Evolutionary conservation across 64 coral and sea anemone genomes (phyloP).

Genomic region (Cladopsammia gracilis): DNA sequence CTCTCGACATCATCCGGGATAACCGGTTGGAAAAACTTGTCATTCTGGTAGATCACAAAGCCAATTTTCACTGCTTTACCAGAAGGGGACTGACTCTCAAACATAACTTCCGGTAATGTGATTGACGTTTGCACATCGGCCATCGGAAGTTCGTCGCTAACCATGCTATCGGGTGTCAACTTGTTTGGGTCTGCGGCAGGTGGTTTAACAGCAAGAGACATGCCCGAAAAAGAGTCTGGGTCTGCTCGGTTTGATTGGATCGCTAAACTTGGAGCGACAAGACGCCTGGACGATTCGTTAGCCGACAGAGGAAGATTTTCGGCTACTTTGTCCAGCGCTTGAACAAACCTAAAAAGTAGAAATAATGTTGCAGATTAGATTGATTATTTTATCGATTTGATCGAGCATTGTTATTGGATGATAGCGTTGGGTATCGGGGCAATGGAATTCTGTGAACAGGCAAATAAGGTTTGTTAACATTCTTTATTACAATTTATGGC

Average conservation of each 20-base stretch:
- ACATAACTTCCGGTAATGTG: slow-evolving; percentile 37
- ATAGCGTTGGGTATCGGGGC: too few relatives aligned
- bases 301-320: slow-evolving; percentile 28
- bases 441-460: too few relatives aligned
- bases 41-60: slow-evolving; percentile 65
- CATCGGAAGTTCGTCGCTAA: slow-evolving; percentile 18
- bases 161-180: slow-evolving; percentile 22
- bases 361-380: not conserved
- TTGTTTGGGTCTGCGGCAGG: slow-evolving; percentile 20
- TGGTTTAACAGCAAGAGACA: slow-evolving; percentile 37
- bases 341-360: slow-evolving; percentile 24
- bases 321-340: slow-evolving; percentile 42
- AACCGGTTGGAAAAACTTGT: slow-evolving; percentile 60
- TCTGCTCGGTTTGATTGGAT: slow-evolving; percentile 55
- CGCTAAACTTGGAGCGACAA: slow-evolving; percentile 17
- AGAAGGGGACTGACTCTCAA: slow-evolving; percentile 5
- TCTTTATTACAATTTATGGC: too few relatives aligned
- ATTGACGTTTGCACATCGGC: slow-evolving; percentile 48
- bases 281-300: slow-evolving; percentile 29
- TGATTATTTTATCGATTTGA: not conserved
- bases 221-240: slow-evolving; percentile 49
- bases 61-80: slow-evolving; percentile 13
- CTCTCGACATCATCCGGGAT: not conserved
- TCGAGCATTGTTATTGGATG: too few relatives aligned
- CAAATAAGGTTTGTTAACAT: too few relatives aligned